Conservation (phyloP, 2,113 vertebrate species). For the Plecotus auritus region DNA sequence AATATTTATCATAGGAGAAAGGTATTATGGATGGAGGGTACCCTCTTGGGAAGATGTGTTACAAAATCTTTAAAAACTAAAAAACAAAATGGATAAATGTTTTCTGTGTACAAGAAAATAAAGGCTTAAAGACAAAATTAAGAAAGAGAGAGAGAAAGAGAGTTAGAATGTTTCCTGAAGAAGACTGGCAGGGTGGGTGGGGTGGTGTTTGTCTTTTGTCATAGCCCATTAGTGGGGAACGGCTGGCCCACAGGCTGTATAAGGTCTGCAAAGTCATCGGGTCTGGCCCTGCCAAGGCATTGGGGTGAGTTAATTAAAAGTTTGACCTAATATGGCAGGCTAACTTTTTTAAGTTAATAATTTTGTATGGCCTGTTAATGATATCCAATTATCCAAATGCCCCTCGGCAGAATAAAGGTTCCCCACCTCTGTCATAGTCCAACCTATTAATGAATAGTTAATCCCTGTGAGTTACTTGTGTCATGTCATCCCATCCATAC, state of each 20-base stretch:
- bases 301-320: too few relatives aligned
- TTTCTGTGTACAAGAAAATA: neutral
- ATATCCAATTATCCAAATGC: too few relatives aligned
- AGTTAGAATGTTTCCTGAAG: neutral
- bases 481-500: neutral
- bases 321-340: too few relatives aligned
- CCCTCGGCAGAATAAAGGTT: too few relatives aligned
- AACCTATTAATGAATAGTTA: neutral
- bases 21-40: neutral
- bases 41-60: neutral
- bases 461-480: neutral
- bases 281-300: too few relatives aligned
- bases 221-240: too few relatives aligned
- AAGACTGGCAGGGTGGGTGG: neutral
- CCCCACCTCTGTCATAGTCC: neutral
- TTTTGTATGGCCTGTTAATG: too few relatives aligned
- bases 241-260: too few relatives aligned
- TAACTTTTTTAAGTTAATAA: too few relatives aligned
- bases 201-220: neutral
- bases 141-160: neutral
- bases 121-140: neutral
- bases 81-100: neutral
- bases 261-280: too few relatives aligned
- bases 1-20: constrained; percentile 27
- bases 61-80: neutral